A percentile compares a stretch with the other conserved stretches of the same genome.
These are phyloP conservation scores for Tachypleus tridentatus DNA, from an alignment of 1,140 invertebrate genomes.

Conservation along the genomic window DNA sequence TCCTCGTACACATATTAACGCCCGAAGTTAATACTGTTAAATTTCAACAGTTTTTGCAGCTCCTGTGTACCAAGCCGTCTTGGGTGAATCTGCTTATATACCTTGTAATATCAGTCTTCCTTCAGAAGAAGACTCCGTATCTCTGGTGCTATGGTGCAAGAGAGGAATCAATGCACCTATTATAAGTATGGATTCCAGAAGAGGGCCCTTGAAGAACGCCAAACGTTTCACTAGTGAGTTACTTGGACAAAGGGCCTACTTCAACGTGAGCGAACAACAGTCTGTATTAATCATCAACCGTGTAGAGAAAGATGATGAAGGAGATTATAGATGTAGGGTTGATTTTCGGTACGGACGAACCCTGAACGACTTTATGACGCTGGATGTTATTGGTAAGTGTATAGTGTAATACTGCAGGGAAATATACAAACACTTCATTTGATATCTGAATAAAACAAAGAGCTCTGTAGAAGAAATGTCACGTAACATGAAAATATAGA, in stretches of 20 bases:
- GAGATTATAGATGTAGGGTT: conserved; percentile 31
- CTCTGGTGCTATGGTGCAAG: conserved; percentile 72
- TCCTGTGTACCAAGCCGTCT: conserved; percentile 41
- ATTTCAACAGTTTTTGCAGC: neutral
- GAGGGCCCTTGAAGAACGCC: neutral
- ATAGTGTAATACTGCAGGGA: conserved; percentile 24
- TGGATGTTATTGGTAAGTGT: conserved; percentile 27
- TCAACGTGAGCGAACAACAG: conserved; percentile 16
- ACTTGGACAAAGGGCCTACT: conserved; percentile 8
- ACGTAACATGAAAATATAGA: no score
- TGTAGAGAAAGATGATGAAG: conserved; percentile 6
- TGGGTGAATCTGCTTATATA: conserved; percentile 54
- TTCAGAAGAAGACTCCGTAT: conserved; percentile 53
- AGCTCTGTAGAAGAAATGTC: no score
- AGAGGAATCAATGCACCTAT: conserved; percentile 35
- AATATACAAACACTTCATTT: no score
- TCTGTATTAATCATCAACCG: conserved; percentile 45
- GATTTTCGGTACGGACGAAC: conserved; percentile 12
- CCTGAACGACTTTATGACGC: conserved; percentile 8
- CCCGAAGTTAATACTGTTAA: no score
- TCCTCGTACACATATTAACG: no score
- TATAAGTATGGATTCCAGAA: conserved; percentile 8
- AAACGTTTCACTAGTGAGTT: conserved; percentile 3
- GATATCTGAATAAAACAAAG: no score
- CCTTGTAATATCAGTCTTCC: conserved; percentile 64